These are phyloP conservation scores for Isaurus tuberculatus DNA, from an alignment of 92 coral and sea anemone species.

Conservation along the genomic window DNA sequence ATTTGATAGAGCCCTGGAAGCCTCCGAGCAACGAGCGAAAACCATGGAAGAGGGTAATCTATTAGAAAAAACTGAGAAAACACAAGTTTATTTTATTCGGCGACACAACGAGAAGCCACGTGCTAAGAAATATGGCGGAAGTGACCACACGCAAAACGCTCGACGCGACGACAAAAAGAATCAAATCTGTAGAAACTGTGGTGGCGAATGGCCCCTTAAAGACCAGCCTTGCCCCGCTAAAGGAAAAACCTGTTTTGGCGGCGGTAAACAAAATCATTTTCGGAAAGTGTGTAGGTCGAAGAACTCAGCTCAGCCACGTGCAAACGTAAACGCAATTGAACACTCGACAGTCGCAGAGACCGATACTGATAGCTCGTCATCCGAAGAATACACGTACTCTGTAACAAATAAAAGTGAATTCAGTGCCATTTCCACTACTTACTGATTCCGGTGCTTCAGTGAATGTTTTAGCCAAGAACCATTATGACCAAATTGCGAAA, in stretches of 20 bases:
- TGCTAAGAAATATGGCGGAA: conserved; percentile 7
- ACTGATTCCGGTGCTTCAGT: conserved; percentile 69
- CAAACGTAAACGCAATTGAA: conserved; percentile 2
- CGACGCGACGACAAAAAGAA: background rate
- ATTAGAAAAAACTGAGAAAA: background rate
- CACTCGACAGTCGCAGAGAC: background rate
- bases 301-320: background rate
- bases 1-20: conserved; percentile 35
- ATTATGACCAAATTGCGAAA: conserved; percentile 26
- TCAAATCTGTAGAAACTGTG: conserved; percentile 38
- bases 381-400: conserved; percentile 3
- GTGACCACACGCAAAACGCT: background rate
- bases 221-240: conserved; percentile 36
- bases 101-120: background rate
- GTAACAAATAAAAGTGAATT: conserved; percentile 17
- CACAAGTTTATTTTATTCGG: conserved; percentile 17
- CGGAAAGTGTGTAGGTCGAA: conserved; percentile 28
- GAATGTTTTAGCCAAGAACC: conserved; percentile 36
- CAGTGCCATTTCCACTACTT: conserved; percentile 45
- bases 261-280: conserved; percentile 39
- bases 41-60: conserved; percentile 18
- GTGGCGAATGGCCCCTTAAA: conserved; percentile 49
- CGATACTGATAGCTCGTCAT: conserved; percentile 19
- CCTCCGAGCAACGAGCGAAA: conserved; percentile 47
- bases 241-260: conserved; percentile 38